Conservation (phyloP, 2,888 invertebrate genomes). For the Magallana nippona region DNA sequence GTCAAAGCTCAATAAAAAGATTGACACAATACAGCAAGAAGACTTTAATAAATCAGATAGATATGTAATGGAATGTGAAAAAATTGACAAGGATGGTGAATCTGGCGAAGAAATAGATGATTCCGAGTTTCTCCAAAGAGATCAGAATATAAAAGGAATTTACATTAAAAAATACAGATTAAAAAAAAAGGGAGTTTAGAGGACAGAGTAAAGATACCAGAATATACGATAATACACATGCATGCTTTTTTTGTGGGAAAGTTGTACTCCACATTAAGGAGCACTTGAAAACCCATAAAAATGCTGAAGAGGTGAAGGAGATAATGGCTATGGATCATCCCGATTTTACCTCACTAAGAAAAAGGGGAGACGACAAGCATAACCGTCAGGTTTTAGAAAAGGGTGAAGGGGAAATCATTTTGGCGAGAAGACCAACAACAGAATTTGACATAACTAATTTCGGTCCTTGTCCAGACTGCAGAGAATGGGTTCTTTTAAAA, state of each 20-base stretch:
- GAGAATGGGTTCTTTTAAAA: slow-evolving; percentile 46
- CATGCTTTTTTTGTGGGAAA: slow-evolving; percentile 48
- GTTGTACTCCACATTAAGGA: background rate
- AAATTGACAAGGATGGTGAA: too few species aligned
- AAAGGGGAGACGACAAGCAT: slow-evolving; percentile 53
- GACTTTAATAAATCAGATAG: too few species aligned
- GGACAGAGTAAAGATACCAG: slow-evolving; percentile 40
- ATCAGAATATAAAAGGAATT: slow-evolving; percentile 30
- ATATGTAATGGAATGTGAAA: too few species aligned
- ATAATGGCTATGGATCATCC: slow-evolving; percentile 41
- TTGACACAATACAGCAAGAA: too few species aligned
- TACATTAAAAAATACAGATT: slow-evolving; percentile 17
- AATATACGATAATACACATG: slow-evolving; percentile 43
- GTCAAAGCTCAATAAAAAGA: too few species aligned
- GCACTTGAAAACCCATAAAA: slow-evolving; percentile 50
- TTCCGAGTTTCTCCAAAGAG: background rate
- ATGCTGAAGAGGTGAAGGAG: slow-evolving; percentile 46
- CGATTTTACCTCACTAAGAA: slow-evolving; percentile 49
- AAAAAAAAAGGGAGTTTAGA: background rate
- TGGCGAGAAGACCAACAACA: slow-evolving; percentile 48
- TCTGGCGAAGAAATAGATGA: too few species aligned
- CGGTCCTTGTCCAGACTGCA: slow-evolving; percentile 55
- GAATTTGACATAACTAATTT: slow-evolving; percentile 47
- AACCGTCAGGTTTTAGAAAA: slow-evolving; percentile 45
- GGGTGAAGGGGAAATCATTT: slow-evolving; percentile 50